Evolutionary conservation across 2,113 vertebrate species (phyloP).

Genomic region (Sterrhoptilus dennistouni): DNA sequence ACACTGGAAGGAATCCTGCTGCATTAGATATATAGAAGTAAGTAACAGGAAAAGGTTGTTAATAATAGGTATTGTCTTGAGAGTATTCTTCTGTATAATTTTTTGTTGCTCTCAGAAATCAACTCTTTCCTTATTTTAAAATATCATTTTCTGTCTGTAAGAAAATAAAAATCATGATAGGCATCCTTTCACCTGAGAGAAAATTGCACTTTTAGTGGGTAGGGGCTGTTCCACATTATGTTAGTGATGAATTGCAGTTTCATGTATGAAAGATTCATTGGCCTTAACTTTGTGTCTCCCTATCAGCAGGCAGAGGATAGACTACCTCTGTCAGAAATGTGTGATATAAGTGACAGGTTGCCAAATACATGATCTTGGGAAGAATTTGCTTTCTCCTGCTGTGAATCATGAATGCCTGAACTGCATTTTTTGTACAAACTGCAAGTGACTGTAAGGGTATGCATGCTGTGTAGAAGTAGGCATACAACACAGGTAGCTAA

Average conservation of each 20-base stretch:
- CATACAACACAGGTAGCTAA: background rate
- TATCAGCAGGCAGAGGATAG: conserved; percentile 42
- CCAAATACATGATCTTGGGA: background rate
- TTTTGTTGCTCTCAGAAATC: background rate
- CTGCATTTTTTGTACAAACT: background rate
- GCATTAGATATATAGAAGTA: background rate
- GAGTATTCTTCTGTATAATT: background rate
- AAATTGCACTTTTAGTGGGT: background rate
- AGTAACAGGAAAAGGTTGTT: background rate
- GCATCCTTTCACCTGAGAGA: background rate
- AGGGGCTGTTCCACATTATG: background rate
- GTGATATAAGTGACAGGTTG: conserved; percentile 49
- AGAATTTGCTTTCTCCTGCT: conserved; percentile 2
- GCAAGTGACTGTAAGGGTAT: background rate
- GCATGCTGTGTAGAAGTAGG: background rate
- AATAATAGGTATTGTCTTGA: background rate
- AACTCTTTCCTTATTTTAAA: conserved; percentile 29
- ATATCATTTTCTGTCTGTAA: conserved; percentile 2
- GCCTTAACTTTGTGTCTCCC: conserved; percentile 4
- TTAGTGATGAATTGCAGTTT: conserved; percentile 18
- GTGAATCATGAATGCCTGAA: background rate
- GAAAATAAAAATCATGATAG: background rate
- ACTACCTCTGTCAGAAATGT: conserved; percentile 38
- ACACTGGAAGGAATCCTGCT: background rate
- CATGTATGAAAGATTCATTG: conserved; percentile 27